Evolutionary conservation across 2,797 vertebrate genomes (phyloP).

Genomic region (Taenioides sp.): DNA sequence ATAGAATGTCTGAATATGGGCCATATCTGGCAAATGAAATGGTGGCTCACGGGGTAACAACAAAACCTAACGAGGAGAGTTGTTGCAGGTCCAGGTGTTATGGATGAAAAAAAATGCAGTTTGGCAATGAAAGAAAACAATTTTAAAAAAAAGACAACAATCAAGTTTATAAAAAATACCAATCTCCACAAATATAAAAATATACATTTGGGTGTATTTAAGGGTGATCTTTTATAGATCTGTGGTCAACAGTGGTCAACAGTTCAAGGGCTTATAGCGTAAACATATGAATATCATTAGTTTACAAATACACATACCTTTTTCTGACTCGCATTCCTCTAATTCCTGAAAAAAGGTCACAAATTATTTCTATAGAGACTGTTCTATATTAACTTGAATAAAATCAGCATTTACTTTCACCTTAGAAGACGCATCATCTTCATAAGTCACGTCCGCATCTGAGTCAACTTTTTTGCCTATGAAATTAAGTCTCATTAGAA

Average conservation of each 20-base stretch:
- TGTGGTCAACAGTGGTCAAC: neutral
- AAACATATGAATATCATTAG: constrained; percentile 2
- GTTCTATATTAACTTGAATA: neutral
- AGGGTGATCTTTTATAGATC: neutral
- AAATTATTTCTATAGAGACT: constrained; percentile 5
- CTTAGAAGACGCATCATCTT: constrained; percentile 89
- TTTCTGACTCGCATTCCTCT: constrained; percentile 93
- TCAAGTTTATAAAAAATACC: neutral
- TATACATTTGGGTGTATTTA: neutral
- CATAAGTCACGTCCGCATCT: constrained; percentile 84
- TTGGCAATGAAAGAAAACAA: neutral
- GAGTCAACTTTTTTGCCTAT: constrained; percentile 89
- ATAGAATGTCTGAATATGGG: neutral
- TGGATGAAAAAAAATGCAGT: constrained; percentile 11
- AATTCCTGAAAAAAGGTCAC: constrained; percentile 77
- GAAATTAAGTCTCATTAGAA: constrained; percentile 21
- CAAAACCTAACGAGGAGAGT: constrained; percentile 22
- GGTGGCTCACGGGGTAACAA: constrained; percentile 14
- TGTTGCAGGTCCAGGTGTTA: constrained; percentile 19
- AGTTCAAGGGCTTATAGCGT: neutral
- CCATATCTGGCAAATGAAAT: neutral
- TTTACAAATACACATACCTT: constrained; percentile 88
- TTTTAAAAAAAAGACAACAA: neutral
- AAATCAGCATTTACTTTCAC: constrained; percentile 60
- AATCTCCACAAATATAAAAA: neutral